phyloP scores from a whole-genome alignment of 2,888 invertebrate species.

The Theretra japonica region DNA sequence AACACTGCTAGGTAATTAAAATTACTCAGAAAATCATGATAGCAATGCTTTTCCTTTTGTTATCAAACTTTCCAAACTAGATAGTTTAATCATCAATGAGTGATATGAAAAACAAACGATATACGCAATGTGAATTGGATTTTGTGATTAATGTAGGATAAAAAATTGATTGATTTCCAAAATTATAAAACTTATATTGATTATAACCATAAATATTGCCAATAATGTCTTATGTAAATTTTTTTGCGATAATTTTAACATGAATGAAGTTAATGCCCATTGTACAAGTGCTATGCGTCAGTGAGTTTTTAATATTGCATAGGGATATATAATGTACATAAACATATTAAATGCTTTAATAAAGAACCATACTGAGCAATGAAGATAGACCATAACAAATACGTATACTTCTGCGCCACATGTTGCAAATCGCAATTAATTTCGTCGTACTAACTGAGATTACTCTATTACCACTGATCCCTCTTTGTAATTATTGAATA shows the following conservation, averaged over 20 bases:
- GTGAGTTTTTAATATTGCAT: no score
- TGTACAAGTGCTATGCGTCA: no score
- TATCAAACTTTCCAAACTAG: neutral
- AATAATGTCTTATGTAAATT: no score
- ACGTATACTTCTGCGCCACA: neutral
- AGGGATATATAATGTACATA: no score
- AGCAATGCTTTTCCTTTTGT: neutral
- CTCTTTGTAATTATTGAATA: constrained; percentile 7
- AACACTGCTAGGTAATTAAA: neutral
- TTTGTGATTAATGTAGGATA: neutral
- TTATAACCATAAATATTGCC: neutral
- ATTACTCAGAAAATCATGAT: neutral
- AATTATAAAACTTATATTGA: neutral
- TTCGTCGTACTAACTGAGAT: neutral
- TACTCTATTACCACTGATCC: neutral
- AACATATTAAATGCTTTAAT: no score
- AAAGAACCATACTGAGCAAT: no score
- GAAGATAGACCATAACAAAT: no score
- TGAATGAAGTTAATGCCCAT: no score
- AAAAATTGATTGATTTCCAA: neutral
- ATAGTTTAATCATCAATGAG: constrained; percentile 9
- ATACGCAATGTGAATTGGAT: neutral
- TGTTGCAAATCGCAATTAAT: neutral
- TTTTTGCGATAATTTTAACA: neutral
- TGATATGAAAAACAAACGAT: neutral